phyloP scores from a whole-genome alignment of 2,113 vertebrate genomes.

The Labrus mixtus region DNA sequence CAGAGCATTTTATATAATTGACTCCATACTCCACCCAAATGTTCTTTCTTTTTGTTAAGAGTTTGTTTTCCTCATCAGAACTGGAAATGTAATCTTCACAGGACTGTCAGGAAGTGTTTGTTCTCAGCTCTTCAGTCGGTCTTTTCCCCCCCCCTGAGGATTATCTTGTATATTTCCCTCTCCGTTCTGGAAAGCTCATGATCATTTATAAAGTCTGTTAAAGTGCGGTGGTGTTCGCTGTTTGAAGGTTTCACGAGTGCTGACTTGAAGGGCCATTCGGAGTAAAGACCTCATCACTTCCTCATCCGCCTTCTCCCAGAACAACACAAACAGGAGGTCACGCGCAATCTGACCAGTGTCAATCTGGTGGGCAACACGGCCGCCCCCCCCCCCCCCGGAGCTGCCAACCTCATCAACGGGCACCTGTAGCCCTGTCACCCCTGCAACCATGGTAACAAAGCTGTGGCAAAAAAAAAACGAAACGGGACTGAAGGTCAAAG shows the following conservation, averaged over 20 bases:
- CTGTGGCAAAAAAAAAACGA: slow-evolving; percentile 33
- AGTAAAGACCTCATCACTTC: slow-evolving; percentile 33
- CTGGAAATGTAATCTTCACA: neutral
- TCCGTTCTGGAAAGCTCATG: slow-evolving; percentile 16
- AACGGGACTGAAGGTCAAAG: slow-evolving; percentile 63
- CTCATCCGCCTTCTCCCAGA: slow-evolving; percentile 12
- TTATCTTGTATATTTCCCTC: neutral
- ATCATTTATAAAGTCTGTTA: slow-evolving; percentile 11
- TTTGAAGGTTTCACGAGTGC: neutral
- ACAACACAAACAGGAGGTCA: slow-evolving; percentile 31
- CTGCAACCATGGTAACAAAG: slow-evolving; percentile 55
- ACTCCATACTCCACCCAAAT: too few species aligned
- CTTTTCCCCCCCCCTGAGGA: neutral
- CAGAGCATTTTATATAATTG: too few species aligned
- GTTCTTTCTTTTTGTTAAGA: too few species aligned
- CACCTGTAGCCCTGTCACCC: slow-evolving; percentile 46
- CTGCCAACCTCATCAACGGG: slow-evolving; percentile 37
- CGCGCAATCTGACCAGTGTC: neutral
- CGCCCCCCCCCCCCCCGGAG: neutral
- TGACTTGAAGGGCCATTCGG: neutral
- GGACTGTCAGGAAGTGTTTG: slow-evolving; percentile 2
- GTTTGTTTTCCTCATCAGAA: slow-evolving; percentile 24
- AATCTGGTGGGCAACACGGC: neutral
- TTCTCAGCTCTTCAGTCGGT: neutral
- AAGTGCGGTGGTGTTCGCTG: neutral